phyloP scores from a whole-genome alignment of 2,113 vertebrate species.

The Microtus richardsoni region DNA sequence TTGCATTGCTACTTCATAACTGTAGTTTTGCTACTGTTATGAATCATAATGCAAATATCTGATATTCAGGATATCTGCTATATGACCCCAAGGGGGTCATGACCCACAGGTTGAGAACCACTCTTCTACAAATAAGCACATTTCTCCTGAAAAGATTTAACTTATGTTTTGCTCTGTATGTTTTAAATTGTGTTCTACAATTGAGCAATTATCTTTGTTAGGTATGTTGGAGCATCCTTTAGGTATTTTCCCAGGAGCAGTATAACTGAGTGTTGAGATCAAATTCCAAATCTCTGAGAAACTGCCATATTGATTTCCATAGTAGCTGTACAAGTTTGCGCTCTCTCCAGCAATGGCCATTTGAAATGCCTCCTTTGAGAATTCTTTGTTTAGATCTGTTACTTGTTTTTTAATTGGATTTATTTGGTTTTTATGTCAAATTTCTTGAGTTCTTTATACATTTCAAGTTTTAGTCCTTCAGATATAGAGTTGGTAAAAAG shows the following conservation, averaged over 20 bases:
- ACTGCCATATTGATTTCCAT: neutral
- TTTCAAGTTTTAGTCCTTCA: neutral
- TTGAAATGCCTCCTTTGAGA: neutral
- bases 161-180: neutral
- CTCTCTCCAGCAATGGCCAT: neutral
- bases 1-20: neutral
- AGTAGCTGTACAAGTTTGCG: neutral
- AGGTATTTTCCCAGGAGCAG: neutral
- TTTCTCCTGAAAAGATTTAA: neutral
- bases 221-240: neutral
- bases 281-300: neutral
- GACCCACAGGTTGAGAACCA: neutral
- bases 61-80: neutral
- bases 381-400: neutral
- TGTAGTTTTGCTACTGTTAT: neutral
- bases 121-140: neutral
- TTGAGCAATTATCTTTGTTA: neutral
- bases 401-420: neutral
- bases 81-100: no score
- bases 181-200: slow-evolving; percentile 33
- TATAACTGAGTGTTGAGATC: neutral
- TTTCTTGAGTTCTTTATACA: neutral
- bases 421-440: neutral
- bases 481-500: neutral
- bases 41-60: neutral